Conservation (phyloP, 2,113 vertebrate species). For the Prunella himalayana region DNA sequence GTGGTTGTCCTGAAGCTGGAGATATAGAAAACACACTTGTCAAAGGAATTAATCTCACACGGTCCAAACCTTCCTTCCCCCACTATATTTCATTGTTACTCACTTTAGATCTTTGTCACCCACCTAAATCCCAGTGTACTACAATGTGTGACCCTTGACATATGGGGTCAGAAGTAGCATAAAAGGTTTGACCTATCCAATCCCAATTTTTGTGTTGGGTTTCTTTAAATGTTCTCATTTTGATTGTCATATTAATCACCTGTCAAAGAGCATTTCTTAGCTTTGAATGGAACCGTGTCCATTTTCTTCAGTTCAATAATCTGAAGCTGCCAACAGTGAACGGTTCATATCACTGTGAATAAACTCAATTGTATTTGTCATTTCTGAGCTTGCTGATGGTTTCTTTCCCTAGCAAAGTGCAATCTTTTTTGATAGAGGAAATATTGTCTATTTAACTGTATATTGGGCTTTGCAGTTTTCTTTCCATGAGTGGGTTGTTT, state of each 20-base stretch:
- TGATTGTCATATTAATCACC: constrained; percentile 8
- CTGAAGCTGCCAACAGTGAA: constrained; percentile 1
- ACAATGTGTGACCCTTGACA: not conserved
- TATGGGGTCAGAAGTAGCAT: not conserved
- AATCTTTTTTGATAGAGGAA: not conserved
- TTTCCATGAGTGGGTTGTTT: not conserved
- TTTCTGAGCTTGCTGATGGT: not conserved
- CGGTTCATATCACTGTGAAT: constrained; percentile 25
- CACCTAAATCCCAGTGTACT: not conserved
- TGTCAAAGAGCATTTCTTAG: not conserved
- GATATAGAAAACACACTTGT: not conserved
- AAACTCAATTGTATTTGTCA: constrained; percentile 43
- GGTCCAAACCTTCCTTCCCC: not conserved
- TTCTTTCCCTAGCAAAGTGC: not conserved
- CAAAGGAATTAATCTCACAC: not conserved
- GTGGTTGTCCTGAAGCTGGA: not conserved
- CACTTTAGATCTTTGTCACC: not conserved
- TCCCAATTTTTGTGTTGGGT: not conserved
- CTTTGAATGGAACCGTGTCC: not conserved
- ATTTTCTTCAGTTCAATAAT: constrained; percentile 30
- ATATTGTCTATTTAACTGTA: not conserved
- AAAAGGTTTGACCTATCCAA: not conserved
- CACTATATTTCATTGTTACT: not conserved
- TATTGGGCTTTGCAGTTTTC: not conserved
- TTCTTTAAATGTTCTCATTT: not conserved